Evolutionary conservation across 2,113 vertebrate species (phyloP).

Genomic region (Phaethon lepturus): DNA sequence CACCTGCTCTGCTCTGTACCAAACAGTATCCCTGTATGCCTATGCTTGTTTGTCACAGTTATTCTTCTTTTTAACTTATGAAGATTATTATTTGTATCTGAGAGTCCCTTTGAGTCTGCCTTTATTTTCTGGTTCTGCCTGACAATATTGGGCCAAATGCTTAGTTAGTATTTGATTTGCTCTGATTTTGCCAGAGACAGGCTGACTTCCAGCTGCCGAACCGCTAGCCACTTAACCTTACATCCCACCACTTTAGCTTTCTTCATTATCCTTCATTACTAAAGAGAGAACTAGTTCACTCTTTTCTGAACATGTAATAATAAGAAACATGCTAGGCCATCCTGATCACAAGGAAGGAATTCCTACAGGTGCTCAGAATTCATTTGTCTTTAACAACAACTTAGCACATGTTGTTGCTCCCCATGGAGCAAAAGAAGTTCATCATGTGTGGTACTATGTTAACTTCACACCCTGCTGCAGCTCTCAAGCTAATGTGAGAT

Average conservation of each 20-base stretch:
- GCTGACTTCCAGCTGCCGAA: neutral
- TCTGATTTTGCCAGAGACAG: neutral
- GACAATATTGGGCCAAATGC: neutral
- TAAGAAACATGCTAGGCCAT: neutral
- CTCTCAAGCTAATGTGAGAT: neutral
- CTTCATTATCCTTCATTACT: neutral
- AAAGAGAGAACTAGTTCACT: neutral
- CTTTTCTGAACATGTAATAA: neutral
- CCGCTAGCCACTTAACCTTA: neutral
- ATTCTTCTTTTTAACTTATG: neutral
- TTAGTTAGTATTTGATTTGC: neutral
- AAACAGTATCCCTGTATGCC: neutral
- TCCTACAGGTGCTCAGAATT: neutral
- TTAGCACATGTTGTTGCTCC: neutral
- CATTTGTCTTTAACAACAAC: neutral
- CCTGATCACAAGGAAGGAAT: neutral
- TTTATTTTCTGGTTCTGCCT: neutral
- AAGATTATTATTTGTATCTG: neutral
- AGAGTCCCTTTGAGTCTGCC: neutral
- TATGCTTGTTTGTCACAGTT: neutral
- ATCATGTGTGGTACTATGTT: accelerated
- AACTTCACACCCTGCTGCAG: neutral
- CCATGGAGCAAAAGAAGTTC: neutral
- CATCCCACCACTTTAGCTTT: neutral
- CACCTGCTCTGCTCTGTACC: neutral